Conservation (phyloP, 2,797 vertebrate genomes). For the Synanceia verrucosa region DNA sequence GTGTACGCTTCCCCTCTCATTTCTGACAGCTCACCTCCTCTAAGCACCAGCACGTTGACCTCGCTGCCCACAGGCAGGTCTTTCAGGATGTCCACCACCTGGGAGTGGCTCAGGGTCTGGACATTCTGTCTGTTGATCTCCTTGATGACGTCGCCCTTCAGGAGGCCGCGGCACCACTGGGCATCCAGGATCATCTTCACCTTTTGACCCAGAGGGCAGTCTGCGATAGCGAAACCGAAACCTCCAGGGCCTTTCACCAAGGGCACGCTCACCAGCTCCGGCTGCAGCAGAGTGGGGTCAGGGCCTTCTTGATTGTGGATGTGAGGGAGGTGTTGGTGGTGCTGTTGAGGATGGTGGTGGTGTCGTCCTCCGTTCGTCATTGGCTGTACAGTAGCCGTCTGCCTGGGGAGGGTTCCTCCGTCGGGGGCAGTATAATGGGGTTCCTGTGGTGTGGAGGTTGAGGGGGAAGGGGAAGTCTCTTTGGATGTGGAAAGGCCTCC, state of each 20-base stretch:
- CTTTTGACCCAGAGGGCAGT: constrained; percentile 95
- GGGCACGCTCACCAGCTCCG: constrained; percentile 91
- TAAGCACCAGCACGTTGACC: constrained; percentile 91
- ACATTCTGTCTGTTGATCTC: constrained; percentile 96
- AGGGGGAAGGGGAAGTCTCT: constrained; percentile 83
- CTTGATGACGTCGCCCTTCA: constrained; percentile 97
- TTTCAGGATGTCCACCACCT: constrained; percentile 98
- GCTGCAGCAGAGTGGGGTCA: constrained; percentile 88
- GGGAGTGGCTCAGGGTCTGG: constrained; percentile 92
- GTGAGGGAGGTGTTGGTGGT: constrained; percentile 49
- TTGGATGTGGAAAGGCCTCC: constrained; percentile 82
- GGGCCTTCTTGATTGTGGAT: constrained; percentile 77
- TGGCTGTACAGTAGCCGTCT: constrained; percentile 72
- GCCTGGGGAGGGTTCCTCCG: constrained; percentile 79
- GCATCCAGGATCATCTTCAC: constrained; percentile 99
- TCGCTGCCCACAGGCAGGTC: constrained; percentile 93
- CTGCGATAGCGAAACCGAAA: constrained; percentile 97
- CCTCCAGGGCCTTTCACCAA: constrained; percentile 94
- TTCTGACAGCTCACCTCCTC: constrained; percentile 87
- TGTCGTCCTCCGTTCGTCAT: constrained; percentile 85
- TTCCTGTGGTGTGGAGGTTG: constrained; percentile 80
- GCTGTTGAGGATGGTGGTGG: constrained; percentile 54
- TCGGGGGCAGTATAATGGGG: constrained; percentile 77
- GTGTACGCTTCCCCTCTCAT: neutral
- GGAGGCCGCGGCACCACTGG: constrained; percentile 95